phyloP scores from a whole-genome alignment of 2,888 invertebrate genomes.

The Junonia oenone region DNA sequence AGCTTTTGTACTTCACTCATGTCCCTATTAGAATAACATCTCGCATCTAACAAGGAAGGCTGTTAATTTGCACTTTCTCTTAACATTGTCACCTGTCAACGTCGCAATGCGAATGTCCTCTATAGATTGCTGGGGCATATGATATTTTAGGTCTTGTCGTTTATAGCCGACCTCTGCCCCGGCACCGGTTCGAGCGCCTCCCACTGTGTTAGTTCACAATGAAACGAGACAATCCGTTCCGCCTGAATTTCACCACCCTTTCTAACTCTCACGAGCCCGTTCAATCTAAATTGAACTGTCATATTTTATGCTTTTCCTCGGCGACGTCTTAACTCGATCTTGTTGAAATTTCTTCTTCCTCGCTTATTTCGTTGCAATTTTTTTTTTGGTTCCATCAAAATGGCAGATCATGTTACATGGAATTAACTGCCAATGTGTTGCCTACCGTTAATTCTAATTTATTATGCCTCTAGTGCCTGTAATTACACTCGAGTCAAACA shows the following conservation, averaged over 20 bases:
- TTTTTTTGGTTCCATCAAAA: neutral
- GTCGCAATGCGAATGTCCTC: constrained; percentile 35
- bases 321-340: constrained; percentile 16
- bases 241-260: constrained; percentile 58
- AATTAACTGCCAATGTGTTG: constrained; percentile 1
- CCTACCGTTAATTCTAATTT: neutral
- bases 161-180: constrained; percentile 47
- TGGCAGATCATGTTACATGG: neutral
- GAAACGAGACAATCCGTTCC: constrained; percentile 56
- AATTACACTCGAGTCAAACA: constrained; percentile 5
- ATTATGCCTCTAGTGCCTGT: constrained; percentile 11
- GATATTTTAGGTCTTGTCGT: constrained; percentile 31
- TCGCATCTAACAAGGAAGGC: constrained; percentile 19
- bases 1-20: constrained; percentile 4
- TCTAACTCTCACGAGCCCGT: constrained; percentile 53
- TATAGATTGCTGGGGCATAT: constrained; percentile 30
- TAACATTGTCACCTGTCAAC: constrained; percentile 39
- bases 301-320: constrained; percentile 60
- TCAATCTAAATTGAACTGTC: constrained; percentile 71
- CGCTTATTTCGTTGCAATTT: neutral
- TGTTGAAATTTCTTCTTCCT: neutral
- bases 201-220: constrained; percentile 46
- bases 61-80: constrained; percentile 54
- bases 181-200: constrained; percentile 38
- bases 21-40: constrained; percentile 5